Evolutionary conservation across 2,888 invertebrate genomes (phyloP).

Genomic region (Aleiodes alternator): DNA sequence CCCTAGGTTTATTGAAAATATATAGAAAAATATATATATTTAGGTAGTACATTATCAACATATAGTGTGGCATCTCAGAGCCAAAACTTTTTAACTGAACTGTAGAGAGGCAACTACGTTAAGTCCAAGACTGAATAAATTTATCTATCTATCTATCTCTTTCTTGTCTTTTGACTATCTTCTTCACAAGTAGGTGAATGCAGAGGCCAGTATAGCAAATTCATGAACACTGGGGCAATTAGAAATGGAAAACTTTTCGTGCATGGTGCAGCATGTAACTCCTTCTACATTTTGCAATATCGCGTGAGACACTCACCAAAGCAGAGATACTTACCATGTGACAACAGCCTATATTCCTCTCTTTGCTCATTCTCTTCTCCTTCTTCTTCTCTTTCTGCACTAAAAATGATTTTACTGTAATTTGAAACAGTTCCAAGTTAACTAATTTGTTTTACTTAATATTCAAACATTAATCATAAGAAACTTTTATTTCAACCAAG

Average conservation of each 20-base stretch:
- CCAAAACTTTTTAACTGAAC: no score
- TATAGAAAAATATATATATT: no score
- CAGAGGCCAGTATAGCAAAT: constrained; percentile 37
- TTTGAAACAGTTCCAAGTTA: constrained; percentile 41
- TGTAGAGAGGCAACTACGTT: no score
- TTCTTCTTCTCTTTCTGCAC: not conserved
- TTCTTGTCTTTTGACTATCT: not conserved
- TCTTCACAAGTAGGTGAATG: constrained; percentile 4
- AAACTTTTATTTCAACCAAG: constrained; percentile 15
- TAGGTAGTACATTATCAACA: no score
- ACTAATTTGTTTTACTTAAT: constrained; percentile 45
- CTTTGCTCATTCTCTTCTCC: no score
- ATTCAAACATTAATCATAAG: constrained; percentile 35
- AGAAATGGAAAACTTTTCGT: constrained; percentile 55
- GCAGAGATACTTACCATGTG: constrained; percentile 33
- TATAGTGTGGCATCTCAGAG: no score
- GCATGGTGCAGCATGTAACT: constrained; percentile 44
- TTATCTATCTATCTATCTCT: no score
- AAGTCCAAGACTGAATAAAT: no score
- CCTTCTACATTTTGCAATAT: constrained; percentile 42
- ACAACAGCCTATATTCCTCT: constrained; percentile 39
- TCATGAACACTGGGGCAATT: constrained; percentile 55
- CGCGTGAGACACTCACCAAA: constrained; percentile 51
- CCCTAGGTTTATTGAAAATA: no score
- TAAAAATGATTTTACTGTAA: constrained; percentile 40